Base-by-base conservation (phyloP, 1,140 invertebrate species). In the Lepeophtheirus salmonis region DNA sequence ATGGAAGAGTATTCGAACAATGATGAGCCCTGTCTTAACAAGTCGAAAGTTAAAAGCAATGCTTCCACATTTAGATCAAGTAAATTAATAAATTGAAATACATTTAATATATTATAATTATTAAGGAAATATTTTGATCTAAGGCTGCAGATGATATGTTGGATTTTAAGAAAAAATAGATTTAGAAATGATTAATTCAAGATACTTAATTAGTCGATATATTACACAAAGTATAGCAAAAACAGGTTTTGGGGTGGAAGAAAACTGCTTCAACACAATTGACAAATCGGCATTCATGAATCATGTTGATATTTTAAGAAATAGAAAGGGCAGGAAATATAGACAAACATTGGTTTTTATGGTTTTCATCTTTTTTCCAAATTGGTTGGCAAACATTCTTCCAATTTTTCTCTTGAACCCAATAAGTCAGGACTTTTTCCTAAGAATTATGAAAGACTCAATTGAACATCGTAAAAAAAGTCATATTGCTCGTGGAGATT, bases 1-100 rank as follows among this genome's bases (percentile, higher is more conserved):
- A n/a, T n/a, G n/a, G n/a, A n/a, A n/a, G n/a, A n/a, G n/a, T n/a
- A n/a, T n/a, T n/a, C n/a, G n/a, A n/a, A n/a, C n/a, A n/a, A n/a
- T n/a, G n/a, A n/a, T n/a, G n/a, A n/a, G n/a, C n/a, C n/a, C n/a
- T n/a, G n/a, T 60, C 2, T 60, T 60, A 57, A 60, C 57, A 2
- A 20, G 16, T 17, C 50, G 57, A 3, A 60, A 60, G 20, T 13
- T 60, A 1, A 60, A 60, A 20, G 57, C 16, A n/a, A 60, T 50
- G 26, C 13, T 23, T 16, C 30, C 30, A n/a, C n/a, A n/a, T n/a
- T n/a, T n/a, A n/a, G n/a, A n/a, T n/a, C n/a, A n/a, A n/a, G n/a
- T n/a, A n/a, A n/a, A n/a, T n/a, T n/a, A n/a, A n/a, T n/a, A n/a
- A n/a, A n/a, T n/a, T n/a, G n/a, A n/a, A n/a, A n/a, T n/a, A n/a